Evolutionary conservation across 2,888 invertebrate genomes (phyloP).

Genomic region (Acanthococcus lagerstroemiae): DNA sequence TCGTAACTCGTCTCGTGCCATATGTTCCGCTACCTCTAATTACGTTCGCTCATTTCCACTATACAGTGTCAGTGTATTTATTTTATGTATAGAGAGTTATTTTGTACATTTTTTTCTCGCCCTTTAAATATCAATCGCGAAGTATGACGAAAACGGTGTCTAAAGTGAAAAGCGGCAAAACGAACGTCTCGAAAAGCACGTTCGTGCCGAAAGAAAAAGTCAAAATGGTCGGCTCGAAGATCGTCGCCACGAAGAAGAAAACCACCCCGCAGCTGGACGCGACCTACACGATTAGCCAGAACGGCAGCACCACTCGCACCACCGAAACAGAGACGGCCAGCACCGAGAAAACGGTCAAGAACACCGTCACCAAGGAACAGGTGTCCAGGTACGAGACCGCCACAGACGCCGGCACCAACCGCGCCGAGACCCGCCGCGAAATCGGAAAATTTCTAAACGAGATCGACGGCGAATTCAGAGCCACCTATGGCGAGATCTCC

Average conservation of each 20-base stretch:
- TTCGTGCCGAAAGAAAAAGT: constrained; percentile 27
- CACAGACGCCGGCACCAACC: not conserved
- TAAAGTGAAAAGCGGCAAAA: not conserved
- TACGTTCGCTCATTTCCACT: not conserved
- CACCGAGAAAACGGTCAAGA: not conserved
- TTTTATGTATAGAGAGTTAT: not conserved
- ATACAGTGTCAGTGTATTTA: not conserved
- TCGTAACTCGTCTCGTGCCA: constrained; percentile 21
- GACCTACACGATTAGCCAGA: not conserved
- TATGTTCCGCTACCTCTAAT: not conserved
- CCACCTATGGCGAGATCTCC: constrained; percentile 5
- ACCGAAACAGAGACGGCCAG: not conserved
- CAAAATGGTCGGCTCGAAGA: constrained; percentile 25
- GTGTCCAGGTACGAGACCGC: not conserved
- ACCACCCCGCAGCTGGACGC: not conserved
- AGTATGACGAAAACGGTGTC: not conserved
- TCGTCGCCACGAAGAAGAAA: constrained; percentile 23
- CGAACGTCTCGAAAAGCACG: constrained; percentile 2
- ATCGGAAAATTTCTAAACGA: constrained; percentile 22
- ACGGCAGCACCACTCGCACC: not conserved
- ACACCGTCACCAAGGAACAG: not conserved
- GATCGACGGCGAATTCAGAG: constrained; percentile 23
- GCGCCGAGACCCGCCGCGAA: constrained; percentile 16
- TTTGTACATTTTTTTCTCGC: not conserved
- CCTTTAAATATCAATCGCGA: not conserved